Conservation (phyloP, 2,888 invertebrate species). For the Hypselothyrea guttata region DNA sequence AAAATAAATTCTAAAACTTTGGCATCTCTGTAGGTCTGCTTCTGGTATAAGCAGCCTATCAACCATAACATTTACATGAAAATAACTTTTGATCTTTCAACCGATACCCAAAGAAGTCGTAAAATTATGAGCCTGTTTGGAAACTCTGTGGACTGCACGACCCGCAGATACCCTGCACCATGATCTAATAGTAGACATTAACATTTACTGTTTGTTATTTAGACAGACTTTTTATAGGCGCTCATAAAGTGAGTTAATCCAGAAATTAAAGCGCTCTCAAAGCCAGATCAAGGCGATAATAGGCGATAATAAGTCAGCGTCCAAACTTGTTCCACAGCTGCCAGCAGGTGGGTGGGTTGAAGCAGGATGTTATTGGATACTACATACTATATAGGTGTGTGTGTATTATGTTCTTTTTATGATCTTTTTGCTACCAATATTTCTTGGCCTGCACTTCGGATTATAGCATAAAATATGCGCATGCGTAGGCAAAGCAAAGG, state of each 20-base stretch:
- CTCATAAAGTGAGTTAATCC: constrained; percentile 17
- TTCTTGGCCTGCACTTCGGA: neutral
- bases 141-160: neutral
- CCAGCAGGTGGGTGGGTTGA: constrained; percentile 21
- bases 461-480: constrained; percentile 24
- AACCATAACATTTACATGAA: neutral
- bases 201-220: no score
- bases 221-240: constrained; percentile 3
- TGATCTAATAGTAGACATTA: no score
- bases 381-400: neutral
- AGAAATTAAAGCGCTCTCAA: constrained; percentile 16
- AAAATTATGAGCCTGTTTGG: neutral
- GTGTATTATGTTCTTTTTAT: neutral
- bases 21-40: no score
- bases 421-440: constrained; percentile 4
- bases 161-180: no score
- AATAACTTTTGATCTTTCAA: no score
- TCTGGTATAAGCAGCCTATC: no score
- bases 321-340: constrained; percentile 29
- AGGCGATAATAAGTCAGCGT: constrained; percentile 17
- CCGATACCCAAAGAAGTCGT: no score
- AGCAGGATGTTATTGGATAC: constrained; percentile 30
- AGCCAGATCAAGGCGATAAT: constrained; percentile 22
- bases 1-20: no score
- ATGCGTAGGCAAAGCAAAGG: constrained; percentile 8